Base-by-base conservation (phyloP, 1,140 invertebrate species). In the Drosophila ercepeae region DNA sequence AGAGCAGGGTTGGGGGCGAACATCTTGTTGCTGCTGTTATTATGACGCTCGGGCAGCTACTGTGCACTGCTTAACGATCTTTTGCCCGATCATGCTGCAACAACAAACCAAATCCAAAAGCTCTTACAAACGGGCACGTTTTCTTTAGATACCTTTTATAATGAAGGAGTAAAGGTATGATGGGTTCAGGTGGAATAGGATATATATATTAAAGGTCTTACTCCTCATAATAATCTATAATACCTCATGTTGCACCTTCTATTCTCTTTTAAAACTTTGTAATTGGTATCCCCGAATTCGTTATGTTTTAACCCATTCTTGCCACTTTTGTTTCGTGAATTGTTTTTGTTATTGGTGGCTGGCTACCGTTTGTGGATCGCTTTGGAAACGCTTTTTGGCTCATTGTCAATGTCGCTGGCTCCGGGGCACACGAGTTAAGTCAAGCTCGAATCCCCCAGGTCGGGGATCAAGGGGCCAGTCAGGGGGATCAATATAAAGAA, bases 11-110 rank as follows among this genome's bases (percentile, higher is more conserved):
- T 16, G 32, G 52, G 70, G 59, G 23, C 57, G 78, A 59, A 83
- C 78, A 83, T 78, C 75, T 86, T 88, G 82, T 88, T 88, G 82
- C 75, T 88, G 82, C 82, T 81, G 77, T 88, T 88, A 88, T 88
- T 88, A 88, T 88, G 82, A 88, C 77, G 82, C 82, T 88, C 74
- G 68, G 82, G 77, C 74, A 88, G 82, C 82, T 88, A 88, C 82
- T 88, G 82, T 88, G 82, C 82, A 88, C 60, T 78, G 78, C 77
- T 88, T 88, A 88, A 88, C 82, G 82, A 88, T 88, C 69, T 72
- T 79, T 88, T 88, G 82, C 76, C 81, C 60, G 82, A 86, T 88
- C 82, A 88, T 86, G 76, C 82, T 58, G 65, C 77, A 86, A 74
- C 74, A 78, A 58, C 50, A 72, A 63, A 75, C 44, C 45, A 73